Evolutionary conservation across 2,113 vertebrate genomes (phyloP), one percentile per base, ranked within the genome.

Genomic region (Takifugu bimaculatus): DNA sequence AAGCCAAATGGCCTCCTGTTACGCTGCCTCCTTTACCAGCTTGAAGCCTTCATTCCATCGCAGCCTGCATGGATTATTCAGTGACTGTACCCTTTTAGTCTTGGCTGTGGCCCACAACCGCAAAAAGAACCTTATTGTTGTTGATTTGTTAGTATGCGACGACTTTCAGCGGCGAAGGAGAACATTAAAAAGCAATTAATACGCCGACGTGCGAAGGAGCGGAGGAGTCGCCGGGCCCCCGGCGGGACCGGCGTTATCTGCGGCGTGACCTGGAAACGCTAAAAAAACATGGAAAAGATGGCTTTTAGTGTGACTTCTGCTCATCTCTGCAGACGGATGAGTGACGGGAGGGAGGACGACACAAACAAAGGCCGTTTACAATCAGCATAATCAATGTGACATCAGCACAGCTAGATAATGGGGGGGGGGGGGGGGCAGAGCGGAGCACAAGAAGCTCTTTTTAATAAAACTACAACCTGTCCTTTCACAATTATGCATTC

Each of bases 371-470:
- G 78, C 74, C 61, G 87, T 88, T 88, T 87, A 87, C 51, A 48
- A 87, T 82, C 89, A 84, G 90, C 90, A 92, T 92, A 92, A 92
- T 92, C 85, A 88, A 92, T 92, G 88, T 92, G 91, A 92, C 91
- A 91, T 89, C 86, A 88, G 83, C 75, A 74, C 76, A 60, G 75
- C 63, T 44, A 57, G 85, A 82, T 88, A 80, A 88, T 87, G 86
- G 27, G 54, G 14, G 26, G 68, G 75, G 72, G 77, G 75, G 42
- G 71, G 68, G 62, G 57, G 75, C 2, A 57, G 53, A 72, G 75
- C 9, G 13, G 61, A 61, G 26, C 65, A 75, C 68, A 67, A 63
- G 54, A 83, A 54, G 60, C 62, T 74, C 63, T 58, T 77, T 77
- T 85, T 76, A 72, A 78, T 77, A 79, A 75, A 81, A 79, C 73